A percentile compares a stretch with the other conserved stretches of the same genome.
Evolutionary conservation across 2,797 vertebrate species (phyloP).

Genomic region (Onychomys leucogaster): DNA sequence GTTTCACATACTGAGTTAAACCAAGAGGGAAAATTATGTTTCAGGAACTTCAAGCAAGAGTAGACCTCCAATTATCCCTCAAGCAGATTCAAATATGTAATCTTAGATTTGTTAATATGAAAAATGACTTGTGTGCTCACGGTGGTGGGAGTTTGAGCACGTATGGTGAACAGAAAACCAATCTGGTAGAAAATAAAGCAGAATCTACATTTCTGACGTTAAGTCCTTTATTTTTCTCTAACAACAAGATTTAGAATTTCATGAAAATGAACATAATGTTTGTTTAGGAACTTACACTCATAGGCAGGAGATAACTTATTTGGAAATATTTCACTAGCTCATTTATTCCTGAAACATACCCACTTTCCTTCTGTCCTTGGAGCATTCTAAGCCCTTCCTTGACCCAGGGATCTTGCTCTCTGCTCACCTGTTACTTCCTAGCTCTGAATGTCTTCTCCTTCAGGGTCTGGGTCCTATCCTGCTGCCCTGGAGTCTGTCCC

Average conservation of each 20-base stretch:
- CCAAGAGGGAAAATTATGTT: conserved; percentile 77
- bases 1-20: conserved; percentile 67
- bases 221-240: conserved; percentile 25
- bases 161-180: conserved; percentile 21
- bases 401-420: not conserved
- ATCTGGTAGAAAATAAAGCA: conserved; percentile 12
- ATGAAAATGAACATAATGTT: conserved; percentile 39
- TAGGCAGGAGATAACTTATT: not conserved
- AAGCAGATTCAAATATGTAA: conserved; percentile 76
- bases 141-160: not conserved
- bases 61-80: conserved; percentile 78
- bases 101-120: conserved; percentile 79
- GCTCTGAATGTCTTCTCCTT: not conserved
- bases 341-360: not conserved
- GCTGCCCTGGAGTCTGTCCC: not conserved
- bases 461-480: not conserved
- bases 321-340: not conserved
- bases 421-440: not conserved
- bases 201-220: conserved; percentile 26
- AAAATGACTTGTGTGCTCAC: conserved; percentile 58
- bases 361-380: not conserved
- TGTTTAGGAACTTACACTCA: not conserved
- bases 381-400: not conserved
- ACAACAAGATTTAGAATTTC: conserved; percentile 27
- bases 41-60: conserved; percentile 75